These are phyloP conservation scores for Drosophila dives DNA, from an alignment of 2,888 invertebrate genomes.

Conservation along the genomic window DNA sequence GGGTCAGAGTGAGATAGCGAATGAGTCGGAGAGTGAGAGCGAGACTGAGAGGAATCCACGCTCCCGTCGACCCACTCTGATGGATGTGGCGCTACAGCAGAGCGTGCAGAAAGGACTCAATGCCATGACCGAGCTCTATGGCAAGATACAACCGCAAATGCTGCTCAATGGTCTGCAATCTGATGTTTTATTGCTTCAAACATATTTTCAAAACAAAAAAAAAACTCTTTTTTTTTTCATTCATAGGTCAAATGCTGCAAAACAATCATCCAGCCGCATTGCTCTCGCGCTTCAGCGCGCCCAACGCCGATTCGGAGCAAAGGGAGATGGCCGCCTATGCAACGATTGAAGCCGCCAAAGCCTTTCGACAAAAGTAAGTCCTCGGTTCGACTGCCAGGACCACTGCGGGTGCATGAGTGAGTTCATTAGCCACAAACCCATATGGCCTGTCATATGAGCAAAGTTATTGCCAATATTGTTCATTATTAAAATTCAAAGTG, in stretches of 20 bases:
- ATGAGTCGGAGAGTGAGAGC: conserved; percentile 7
- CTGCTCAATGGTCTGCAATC: conserved; percentile 80
- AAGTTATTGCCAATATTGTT: conserved; percentile 47
- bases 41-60: conserved; percentile 41
- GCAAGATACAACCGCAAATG: conserved; percentile 83
- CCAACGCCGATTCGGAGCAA: conserved; percentile 74
- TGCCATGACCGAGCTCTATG: conserved; percentile 84
- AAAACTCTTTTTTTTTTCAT: neutral
- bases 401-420: conserved; percentile 16
- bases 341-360: conserved; percentile 83
- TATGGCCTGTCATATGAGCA: conserved; percentile 45
- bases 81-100: conserved; percentile 83
- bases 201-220: conserved; percentile 19
- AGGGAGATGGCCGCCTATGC: conserved; percentile 84
- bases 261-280: conserved; percentile 84
- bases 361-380: conserved; percentile 84
- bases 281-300: conserved; percentile 84
- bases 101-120: conserved; percentile 84
- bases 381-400: conserved; percentile 7
- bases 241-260: conserved; percentile 81
- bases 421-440: conserved; percentile 46
- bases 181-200: conserved; percentile 23
- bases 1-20: neutral
- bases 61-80: conserved; percentile 75
- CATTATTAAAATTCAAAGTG: conserved; percentile 54